phyloP scores from a whole-genome alignment of 1,140 invertebrate species.

The Euura lappo region DNA sequence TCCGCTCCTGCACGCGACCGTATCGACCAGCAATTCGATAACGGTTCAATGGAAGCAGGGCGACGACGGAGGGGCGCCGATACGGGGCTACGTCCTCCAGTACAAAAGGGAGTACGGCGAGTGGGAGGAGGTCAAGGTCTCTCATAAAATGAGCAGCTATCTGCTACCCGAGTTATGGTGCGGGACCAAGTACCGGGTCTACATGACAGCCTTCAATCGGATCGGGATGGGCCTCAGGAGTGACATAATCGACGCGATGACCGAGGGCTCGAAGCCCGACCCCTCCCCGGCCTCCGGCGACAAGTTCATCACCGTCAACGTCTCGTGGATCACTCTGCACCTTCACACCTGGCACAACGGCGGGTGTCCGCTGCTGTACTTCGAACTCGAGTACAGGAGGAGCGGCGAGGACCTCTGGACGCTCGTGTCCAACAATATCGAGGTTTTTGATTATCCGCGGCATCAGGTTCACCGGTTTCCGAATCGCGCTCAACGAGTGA shows the following conservation, averaged over 20 bases:
- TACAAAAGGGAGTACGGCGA: constrained; percentile 88
- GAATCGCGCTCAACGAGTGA: constrained; percentile 1
- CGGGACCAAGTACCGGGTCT: constrained; percentile 85
- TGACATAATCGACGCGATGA: constrained; percentile 82
- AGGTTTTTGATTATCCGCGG: constrained; percentile 41
- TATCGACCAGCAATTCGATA: constrained; percentile 62
- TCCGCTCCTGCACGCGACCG: constrained; percentile 62
- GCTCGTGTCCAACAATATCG: constrained; percentile 65
- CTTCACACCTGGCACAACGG: constrained; percentile 88
- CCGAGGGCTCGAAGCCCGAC: constrained; percentile 84
- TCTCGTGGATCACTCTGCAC: constrained; percentile 88
- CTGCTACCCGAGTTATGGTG: constrained; percentile 83
- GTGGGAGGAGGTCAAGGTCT: constrained; percentile 85
- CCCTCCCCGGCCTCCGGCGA: constrained; percentile 66
- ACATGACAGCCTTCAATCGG: constrained; percentile 87
- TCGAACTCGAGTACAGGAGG: constrained; percentile 80
- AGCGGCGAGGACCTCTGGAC: constrained; percentile 63
- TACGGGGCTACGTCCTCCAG: constrained; percentile 81
- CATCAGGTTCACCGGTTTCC: not conserved
- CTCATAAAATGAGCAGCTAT: constrained; percentile 78
- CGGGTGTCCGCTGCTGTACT: constrained; percentile 87
- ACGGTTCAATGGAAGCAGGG: constrained; percentile 64
- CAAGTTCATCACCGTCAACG: constrained; percentile 84
- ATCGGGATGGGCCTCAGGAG: constrained; percentile 88
- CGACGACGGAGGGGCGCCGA: constrained; percentile 61